Evolutionary conservation across 2,888 invertebrate genomes (phyloP).

Genomic region (Diarsia rubi): DNA sequence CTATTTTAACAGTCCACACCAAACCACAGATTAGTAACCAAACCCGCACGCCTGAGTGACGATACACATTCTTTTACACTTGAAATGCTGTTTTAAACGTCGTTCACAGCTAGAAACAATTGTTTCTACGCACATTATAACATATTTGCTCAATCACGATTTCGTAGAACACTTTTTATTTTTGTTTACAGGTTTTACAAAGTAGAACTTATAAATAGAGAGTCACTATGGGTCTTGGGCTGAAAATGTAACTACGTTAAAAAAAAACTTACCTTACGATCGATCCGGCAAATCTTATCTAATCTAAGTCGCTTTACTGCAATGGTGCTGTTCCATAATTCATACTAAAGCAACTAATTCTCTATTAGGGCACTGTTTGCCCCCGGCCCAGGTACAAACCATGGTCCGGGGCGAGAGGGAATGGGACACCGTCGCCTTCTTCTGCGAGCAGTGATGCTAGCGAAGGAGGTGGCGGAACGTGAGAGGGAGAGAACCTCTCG

Average conservation of each 20-base stretch:
- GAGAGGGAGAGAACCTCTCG: too few relatives aligned
- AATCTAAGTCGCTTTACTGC: too few relatives aligned
- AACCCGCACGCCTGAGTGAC: conserved; percentile 27
- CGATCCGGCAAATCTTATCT: too few relatives aligned
- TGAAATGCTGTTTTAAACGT: neutral
- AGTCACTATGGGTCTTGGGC: too few relatives aligned
- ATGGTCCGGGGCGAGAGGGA: too few relatives aligned
- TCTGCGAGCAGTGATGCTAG: too few relatives aligned
- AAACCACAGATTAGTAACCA: too few relatives aligned
- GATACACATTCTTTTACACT: conserved; percentile 37
- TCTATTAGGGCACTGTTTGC: neutral
- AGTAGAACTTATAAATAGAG: neutral
- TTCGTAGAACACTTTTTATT: neutral
- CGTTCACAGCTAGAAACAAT: neutral
- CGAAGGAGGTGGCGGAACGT: too few relatives aligned
- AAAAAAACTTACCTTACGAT: too few relatives aligned
- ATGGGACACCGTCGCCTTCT: too few relatives aligned
- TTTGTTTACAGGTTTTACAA: neutral
- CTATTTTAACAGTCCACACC: neutral
- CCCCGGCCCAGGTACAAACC: too few relatives aligned
- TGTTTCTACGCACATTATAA: neutral
- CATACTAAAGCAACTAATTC: neutral
- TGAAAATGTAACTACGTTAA: too few relatives aligned
- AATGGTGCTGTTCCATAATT: neutral
- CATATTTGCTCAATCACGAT: neutral